phyloP scores from a whole-genome alignment of 2,797 vertebrate genomes.

The Tragopan temminckii region DNA sequence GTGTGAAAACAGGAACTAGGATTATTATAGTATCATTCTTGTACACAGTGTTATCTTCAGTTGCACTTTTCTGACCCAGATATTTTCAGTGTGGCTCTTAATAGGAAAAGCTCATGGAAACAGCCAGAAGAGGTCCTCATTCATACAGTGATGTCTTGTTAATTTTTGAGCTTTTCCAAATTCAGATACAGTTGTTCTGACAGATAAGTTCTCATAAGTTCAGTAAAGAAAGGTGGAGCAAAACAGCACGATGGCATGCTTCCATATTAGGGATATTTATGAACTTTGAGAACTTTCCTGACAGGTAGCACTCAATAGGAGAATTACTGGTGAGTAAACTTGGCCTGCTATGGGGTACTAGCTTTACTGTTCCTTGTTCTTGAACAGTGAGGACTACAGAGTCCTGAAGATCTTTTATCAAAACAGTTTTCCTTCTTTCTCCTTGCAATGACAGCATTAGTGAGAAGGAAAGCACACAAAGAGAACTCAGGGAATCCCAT shows the following conservation, averaged over 20 bases:
- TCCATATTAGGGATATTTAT: neutral
- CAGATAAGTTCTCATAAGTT: neutral
- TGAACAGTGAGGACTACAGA: neutral
- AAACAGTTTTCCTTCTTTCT: neutral
- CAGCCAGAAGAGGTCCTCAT: conserved; percentile 72
- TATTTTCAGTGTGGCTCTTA: neutral
- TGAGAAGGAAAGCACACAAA: neutral
- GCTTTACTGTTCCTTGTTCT: neutral
- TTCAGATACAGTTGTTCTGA: neutral
- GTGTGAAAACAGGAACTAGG: neutral
- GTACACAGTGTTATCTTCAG: neutral
- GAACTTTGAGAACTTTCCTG: conserved; percentile 4
- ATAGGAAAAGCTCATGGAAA: conserved; percentile 35
- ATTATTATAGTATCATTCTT: conserved; percentile 1
- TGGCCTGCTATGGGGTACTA: neutral
- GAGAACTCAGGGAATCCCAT: neutral
- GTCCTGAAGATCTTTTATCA: neutral
- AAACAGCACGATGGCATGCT: neutral
- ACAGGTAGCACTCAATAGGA: neutral
- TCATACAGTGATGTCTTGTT: conserved; percentile 38
- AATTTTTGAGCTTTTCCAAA: conserved; percentile 11
- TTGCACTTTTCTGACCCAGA: conserved; percentile 43
- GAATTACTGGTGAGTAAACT: neutral
- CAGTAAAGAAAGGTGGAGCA: neutral
- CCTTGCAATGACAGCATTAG: neutral